These are phyloP conservation scores for Charaxes varanes DNA, from an alignment of 1,140 invertebrate species.

Conservation along the genomic window DNA sequence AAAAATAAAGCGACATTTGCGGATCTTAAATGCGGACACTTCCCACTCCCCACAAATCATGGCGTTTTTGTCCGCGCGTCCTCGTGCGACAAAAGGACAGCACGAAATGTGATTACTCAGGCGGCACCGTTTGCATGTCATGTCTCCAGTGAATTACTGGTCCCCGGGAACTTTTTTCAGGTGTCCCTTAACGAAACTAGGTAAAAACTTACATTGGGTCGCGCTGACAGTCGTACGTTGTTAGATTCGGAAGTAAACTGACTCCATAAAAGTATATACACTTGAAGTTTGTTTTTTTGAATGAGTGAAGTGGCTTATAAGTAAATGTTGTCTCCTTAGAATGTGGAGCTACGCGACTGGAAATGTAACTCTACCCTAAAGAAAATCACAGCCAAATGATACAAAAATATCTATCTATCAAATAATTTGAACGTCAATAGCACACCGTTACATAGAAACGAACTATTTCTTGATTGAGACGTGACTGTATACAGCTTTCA, in stretches of 20 bases:
- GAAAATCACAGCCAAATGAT: no score
- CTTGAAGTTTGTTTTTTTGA: background rate
- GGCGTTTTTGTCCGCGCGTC: slow-evolving; percentile 37
- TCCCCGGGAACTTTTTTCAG: slow-evolving; percentile 41
- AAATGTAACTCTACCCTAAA: no score
- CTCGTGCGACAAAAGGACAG: slow-evolving; percentile 39
- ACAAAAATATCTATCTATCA: no score
- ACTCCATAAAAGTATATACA: no score
- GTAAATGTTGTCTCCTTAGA: no score
- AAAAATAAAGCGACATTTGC: slow-evolving; percentile 5
- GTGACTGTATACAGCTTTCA: no score
- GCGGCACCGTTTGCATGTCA: slow-evolving; percentile 49
- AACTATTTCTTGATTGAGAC: no score
- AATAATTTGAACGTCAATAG: no score
- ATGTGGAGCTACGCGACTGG: no score
- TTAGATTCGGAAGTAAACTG: slow-evolving; percentile 44
- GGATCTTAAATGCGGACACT: background rate
- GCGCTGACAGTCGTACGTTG: slow-evolving; percentile 38
- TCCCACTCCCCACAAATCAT: slow-evolving; percentile 37
- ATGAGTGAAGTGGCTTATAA: no score
- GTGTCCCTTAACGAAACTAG: slow-evolving; percentile 43
- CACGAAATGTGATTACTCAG: slow-evolving; percentile 59
- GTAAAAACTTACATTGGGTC: slow-evolving; percentile 45
- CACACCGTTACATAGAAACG: no score
- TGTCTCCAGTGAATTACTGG: slow-evolving; percentile 53